A percentile compares a stretch with the other conserved stretches of the same genome.
phyloP scores from a whole-genome alignment of 2,113 vertebrate genomes.

The Poeciliopsis turrubarensis region DNA sequence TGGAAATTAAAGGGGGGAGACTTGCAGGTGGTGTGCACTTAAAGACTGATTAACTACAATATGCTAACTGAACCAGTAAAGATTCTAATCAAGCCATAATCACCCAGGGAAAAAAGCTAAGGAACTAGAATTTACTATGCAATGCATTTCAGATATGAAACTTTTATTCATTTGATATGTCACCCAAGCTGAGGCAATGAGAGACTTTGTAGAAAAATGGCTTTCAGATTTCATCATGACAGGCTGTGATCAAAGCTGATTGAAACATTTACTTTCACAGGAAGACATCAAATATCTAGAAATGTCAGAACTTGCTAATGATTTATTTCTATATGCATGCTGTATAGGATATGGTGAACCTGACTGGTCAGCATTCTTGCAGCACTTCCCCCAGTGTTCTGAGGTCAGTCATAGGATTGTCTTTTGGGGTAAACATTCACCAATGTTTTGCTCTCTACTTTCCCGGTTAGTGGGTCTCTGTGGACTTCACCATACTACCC shows the following conservation, averaged over 20 bases:
- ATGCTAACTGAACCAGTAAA: slow-evolving; percentile 16
- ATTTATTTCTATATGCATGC: not conserved
- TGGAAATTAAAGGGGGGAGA: slow-evolving; percentile 19
- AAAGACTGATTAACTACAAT: slow-evolving; percentile 17
- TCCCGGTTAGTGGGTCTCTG: not conserved
- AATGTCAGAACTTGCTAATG: slow-evolving; percentile 27
- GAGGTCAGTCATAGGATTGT: not conserved
- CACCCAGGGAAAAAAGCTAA: slow-evolving; percentile 1
- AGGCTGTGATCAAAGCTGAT: slow-evolving; percentile 27
- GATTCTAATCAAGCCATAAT: slow-evolving; percentile 11
- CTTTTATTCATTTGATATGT: slow-evolving; percentile 6
- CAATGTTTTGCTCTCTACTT: not conserved
- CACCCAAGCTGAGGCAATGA: slow-evolving; percentile 17
- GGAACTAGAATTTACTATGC: not conserved
- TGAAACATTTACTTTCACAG: slow-evolving; percentile 15
- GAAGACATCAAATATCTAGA: slow-evolving; percentile 47
- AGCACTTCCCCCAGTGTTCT: not conserved
- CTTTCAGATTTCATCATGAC: slow-evolving; percentile 25
- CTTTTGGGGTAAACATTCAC: not conserved
- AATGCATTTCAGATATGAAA: not conserved
- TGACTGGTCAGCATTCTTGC: not conserved
- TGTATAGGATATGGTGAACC: not conserved
- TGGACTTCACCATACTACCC: not conserved
- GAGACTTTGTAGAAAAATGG: slow-evolving; percentile 29
- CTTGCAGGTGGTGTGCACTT: not conserved